These are phyloP conservation scores for Listronotus bonariensis DNA, from an alignment of 1,140 invertebrate species.

Conservation along the genomic window DNA sequence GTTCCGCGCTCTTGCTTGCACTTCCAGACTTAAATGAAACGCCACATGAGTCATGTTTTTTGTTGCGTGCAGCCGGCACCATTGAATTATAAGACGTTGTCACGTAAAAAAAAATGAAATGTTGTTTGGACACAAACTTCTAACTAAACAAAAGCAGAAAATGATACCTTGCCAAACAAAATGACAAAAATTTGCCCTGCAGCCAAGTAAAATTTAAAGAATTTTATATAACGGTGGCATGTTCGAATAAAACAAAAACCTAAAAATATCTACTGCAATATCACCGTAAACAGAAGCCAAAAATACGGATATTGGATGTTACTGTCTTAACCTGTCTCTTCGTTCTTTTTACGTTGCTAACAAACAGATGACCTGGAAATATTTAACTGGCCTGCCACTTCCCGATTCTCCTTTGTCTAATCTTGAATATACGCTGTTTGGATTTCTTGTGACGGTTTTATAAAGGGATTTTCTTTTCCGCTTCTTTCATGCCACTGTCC, in stretches of 20 bases:
- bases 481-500: neutral
- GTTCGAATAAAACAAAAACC: neutral
- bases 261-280: neutral
- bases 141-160: no score
- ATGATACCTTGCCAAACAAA: no score
- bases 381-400: slow-evolving; percentile 8
- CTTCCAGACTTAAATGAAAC: no score
- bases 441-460: neutral
- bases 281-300: slow-evolving; percentile 3
- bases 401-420: slow-evolving; percentile 5
- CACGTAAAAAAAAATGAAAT: no score
- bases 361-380: slow-evolving; percentile 15
- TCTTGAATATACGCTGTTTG: neutral
- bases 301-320: slow-evolving; percentile 6
- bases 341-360: slow-evolving; percentile 6
- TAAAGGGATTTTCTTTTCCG: neutral
- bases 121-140: no score
- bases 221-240: no score
- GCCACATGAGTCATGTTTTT: no score
- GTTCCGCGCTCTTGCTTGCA: no score
- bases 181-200: no score
- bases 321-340: neutral
- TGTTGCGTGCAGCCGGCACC: no score
- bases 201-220: no score
- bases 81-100: no score